phyloP scores from a whole-genome alignment of 2,113 vertebrate species.

The Muscicapa adusta region DNA sequence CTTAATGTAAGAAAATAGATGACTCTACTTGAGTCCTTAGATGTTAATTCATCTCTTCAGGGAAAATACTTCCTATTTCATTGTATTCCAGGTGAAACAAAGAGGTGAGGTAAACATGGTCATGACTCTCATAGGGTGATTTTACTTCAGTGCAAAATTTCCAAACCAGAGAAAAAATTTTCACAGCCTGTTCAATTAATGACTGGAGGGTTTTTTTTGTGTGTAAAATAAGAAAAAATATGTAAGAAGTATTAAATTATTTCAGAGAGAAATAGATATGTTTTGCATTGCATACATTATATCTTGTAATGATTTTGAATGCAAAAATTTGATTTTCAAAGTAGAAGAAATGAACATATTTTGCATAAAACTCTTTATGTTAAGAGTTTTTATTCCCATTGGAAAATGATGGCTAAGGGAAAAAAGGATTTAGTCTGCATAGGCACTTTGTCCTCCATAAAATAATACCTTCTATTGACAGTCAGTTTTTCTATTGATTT shows the following conservation, averaged over 20 bases:
- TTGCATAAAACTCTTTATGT: background rate
- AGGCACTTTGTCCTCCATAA: rapidly evolving
- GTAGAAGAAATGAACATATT: background rate
- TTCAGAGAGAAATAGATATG: background rate
- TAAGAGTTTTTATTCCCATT: background rate
- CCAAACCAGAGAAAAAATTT: background rate
- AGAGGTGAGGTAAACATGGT: background rate
- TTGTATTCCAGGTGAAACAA: background rate
- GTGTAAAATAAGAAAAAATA: background rate
- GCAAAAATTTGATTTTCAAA: background rate
- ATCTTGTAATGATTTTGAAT: background rate
- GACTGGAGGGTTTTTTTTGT: background rate
- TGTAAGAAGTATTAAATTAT: background rate
- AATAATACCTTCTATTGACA: background rate
- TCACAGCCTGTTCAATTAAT: background rate
- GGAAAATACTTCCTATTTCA: background rate
- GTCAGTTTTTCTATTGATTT: background rate
- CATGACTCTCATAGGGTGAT: background rate
- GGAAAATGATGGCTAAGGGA: background rate
- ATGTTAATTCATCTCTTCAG: background rate
- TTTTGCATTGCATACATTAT: background rate
- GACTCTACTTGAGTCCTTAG: background rate
- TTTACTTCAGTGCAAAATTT: background rate
- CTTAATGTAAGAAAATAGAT: background rate
- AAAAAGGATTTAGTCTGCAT: no score